These are phyloP conservation scores for Sphenodon punctatus DNA, from an alignment of 2,797 vertebrate genomes.

Conservation along the genomic window DNA sequence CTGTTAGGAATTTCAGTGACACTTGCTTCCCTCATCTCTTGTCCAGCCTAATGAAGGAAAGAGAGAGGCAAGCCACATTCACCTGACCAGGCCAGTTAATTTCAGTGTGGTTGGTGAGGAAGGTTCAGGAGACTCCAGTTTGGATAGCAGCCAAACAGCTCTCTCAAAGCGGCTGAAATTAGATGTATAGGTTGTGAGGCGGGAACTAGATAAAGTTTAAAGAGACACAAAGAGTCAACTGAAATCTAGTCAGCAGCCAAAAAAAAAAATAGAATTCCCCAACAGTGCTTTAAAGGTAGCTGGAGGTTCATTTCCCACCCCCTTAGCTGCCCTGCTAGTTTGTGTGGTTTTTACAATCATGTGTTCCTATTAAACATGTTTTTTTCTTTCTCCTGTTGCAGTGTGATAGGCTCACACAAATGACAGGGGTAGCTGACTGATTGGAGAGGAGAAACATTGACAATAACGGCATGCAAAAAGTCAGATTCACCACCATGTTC, in stretches of 20 bases:
- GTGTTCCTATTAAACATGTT: slow-evolving; percentile 10
- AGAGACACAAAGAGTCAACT: background rate
- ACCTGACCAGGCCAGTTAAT: accelerated
- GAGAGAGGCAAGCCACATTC: background rate
- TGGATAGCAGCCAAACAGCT: background rate
- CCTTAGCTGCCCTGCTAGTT: background rate
- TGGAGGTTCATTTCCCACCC: no score
- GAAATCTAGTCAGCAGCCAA: slow-evolving; percentile 2
- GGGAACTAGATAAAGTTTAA: background rate
- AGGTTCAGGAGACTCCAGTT: background rate
- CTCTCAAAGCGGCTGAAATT: background rate
- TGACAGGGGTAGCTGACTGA: background rate
- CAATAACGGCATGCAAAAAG: background rate
- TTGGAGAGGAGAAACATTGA: background rate
- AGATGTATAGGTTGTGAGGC: background rate
- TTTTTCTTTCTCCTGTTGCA: background rate
- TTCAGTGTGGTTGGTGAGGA: background rate
- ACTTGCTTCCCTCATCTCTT: background rate
- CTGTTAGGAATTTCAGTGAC: background rate
- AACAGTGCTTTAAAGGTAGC: background rate
- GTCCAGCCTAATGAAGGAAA: accelerated
- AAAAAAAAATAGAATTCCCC: background rate
- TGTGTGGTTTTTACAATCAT: background rate
- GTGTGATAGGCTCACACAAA: background rate
- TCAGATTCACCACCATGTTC: accelerated